phyloP scores from a whole-genome alignment of 1,140 invertebrate species.

The Doryteuthis pealeii region DNA sequence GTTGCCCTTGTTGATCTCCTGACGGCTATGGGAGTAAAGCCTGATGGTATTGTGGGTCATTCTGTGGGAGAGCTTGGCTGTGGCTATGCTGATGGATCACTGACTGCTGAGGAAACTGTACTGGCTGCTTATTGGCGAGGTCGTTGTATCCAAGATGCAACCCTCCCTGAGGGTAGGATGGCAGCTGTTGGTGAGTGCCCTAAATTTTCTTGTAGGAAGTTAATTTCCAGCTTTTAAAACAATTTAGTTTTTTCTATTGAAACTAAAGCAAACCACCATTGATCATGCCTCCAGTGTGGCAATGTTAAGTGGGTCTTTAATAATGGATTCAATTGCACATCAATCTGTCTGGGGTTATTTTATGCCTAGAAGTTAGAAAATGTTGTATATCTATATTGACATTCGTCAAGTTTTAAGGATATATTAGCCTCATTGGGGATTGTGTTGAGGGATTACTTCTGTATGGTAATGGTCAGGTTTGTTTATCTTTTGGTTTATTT shows the following conservation, averaged over 20 bases:
- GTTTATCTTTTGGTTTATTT: no score
- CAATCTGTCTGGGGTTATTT: no score
- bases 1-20: conserved; percentile 88
- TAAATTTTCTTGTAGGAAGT: background rate
- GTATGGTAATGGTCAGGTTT: no score
- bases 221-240: background rate
- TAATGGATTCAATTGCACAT: no score
- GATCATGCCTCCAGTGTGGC: background rate
- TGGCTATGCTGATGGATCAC: conserved; percentile 93
- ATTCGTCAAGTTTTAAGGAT: no score
- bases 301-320: no score
- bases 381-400: no score
- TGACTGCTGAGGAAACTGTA: conserved; percentile 90
- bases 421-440: no score
- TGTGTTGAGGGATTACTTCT: no score
- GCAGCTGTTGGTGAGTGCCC: conserved; percentile 72
- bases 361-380: no score
- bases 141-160: conserved; percentile 78
- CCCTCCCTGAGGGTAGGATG: conserved; percentile 76
- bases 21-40: conserved; percentile 73
- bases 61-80: conserved; percentile 78
- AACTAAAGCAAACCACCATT: no score
- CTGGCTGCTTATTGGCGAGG: conserved; percentile 91
- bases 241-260: no score
- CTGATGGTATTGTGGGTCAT: conserved; percentile 94